phyloP scores from a whole-genome alignment of 64 coral and sea anemone species.

The Porites lutea region DNA sequence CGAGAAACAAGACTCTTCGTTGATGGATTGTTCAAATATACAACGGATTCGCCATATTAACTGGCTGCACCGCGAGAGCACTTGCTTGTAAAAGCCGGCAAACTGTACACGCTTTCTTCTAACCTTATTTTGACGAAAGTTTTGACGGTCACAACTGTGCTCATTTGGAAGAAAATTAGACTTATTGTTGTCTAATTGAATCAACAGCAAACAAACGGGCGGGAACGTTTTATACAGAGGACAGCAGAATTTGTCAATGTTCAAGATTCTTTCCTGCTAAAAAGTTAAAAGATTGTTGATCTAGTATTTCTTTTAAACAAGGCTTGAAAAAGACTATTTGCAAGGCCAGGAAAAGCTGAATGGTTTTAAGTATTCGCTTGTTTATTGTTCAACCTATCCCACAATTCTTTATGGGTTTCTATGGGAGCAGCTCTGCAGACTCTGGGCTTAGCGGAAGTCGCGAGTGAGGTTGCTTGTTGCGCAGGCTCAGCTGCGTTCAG shows the following conservation, averaged over 20 bases:
- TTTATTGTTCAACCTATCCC: slow-evolving; percentile 56
- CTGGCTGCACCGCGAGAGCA: background rate
- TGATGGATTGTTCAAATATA: background rate
- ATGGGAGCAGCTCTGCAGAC: slow-evolving; percentile 99
- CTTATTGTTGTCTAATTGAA: background rate
- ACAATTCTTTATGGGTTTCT: slow-evolving; percentile 98
- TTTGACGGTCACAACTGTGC: background rate
- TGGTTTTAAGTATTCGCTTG: slow-evolving; percentile 31
- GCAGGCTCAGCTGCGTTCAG: slow-evolving; percentile 94
- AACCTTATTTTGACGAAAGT: background rate
- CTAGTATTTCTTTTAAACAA: background rate
- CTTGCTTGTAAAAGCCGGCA: background rate
- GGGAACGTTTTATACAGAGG: background rate
- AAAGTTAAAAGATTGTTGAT: too few species aligned
- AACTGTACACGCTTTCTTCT: background rate
- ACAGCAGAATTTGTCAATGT: background rate
- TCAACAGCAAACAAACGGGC: background rate
- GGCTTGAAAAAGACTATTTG: background rate
- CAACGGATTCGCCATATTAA: background rate
- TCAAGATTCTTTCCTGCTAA: background rate
- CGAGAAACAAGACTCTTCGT: background rate
- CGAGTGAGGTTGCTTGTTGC: slow-evolving; percentile 97
- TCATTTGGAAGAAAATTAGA: background rate
- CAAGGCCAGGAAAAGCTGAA: slow-evolving; percentile 10
- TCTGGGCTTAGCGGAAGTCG: slow-evolving; percentile 97